Percentiles rank a stretch among this genome's conserved stretches.
Conservation (phyloP, 2,888 invertebrate genomes). For the Plutella xylostella region DNA sequence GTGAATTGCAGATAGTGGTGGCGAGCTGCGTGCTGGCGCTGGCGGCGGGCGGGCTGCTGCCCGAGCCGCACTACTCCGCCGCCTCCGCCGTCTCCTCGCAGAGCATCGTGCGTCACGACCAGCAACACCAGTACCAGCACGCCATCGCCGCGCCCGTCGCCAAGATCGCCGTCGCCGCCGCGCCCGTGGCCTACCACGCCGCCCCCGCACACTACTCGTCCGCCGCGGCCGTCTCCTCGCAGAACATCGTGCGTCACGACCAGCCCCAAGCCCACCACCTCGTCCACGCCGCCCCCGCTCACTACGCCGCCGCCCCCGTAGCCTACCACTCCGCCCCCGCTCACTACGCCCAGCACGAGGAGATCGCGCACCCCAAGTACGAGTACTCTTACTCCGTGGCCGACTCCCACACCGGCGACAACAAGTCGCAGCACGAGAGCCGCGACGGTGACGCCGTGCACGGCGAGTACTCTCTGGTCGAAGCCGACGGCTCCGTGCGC, state of each 20-base stretch:
- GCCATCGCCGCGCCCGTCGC: slow-evolving; percentile 14
- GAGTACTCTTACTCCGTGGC: slow-evolving; percentile 67
- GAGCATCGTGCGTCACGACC: slow-evolving; percentile 41
- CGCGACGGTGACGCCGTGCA: slow-evolving; percentile 23
- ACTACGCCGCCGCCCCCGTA: slow-evolving; percentile 20
- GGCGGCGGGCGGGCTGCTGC: slow-evolving; percentile 28
- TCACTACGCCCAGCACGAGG: slow-evolving; percentile 15
- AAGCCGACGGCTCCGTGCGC: slow-evolving; percentile 65
- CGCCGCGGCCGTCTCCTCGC: slow-evolving; percentile 38
- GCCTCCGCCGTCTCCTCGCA: slow-evolving; percentile 41
- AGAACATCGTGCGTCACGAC: slow-evolving; percentile 22
- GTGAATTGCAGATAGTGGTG: slow-evolving; percentile 18
- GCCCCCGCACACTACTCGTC: slow-evolving; percentile 19
- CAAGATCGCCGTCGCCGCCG: slow-evolving; percentile 14
- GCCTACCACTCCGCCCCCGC: slow-evolving; percentile 17
- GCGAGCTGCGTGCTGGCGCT: slow-evolving; percentile 29
- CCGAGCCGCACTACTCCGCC: slow-evolving; percentile 33
- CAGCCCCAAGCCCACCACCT: slow-evolving; percentile 24
- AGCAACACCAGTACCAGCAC: slow-evolving; percentile 27
- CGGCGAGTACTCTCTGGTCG: slow-evolving; percentile 60
- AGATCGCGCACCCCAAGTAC: slow-evolving; percentile 53
- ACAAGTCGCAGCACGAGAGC: slow-evolving; percentile 13
- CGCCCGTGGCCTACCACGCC: slow-evolving; percentile 22
- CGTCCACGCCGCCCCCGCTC: slow-evolving; percentile 16
- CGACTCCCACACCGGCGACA: slow-evolving; percentile 57